Base-by-base conservation (phyloP, 2,888 invertebrate genomes). In the Phalangium opilio region DNA sequence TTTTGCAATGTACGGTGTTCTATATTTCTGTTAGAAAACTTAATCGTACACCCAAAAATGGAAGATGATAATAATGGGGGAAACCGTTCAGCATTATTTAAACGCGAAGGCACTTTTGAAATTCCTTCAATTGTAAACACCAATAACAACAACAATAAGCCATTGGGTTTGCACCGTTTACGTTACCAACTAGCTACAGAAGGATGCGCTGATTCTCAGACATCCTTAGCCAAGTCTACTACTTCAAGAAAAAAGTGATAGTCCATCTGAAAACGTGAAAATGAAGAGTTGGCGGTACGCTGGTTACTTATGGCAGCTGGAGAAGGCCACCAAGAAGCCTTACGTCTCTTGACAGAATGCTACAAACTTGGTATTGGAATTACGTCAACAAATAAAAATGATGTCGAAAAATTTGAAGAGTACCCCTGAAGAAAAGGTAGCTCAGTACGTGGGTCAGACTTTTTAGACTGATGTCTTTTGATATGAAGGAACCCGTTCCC, bases 291-390 rank as follows among this genome's bases (percentile, higher is more conserved):
- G 55, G 90, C 87, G 0, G 76, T 91, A 43, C 81, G 84, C 60
- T 91, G 90, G 90, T 67, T 91, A 42, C 79, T 87, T n/a, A 81
- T 83, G 67, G 89, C 91, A 2, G 87, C 90, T 0, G 83, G 86
- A 60, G 87, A 90, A 65, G 91, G 90, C 1, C 86, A 87, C 59
- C 75, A 78, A 39, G 85, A 87, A 63, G 90, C 90, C 0, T 82
- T 86, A 33, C 76, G 76, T 50, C 73, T 87, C 61, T 70, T 93
- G 32, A 55, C 59, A 47, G 56, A 62, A 40, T 67, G 67, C 54
- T 52, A 35, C 14, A 36, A 36, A 19, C 15, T 32, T 32, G 52
- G 48, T 10, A 34, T 44, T 7, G 52, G 52, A 18, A 46, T 46
- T n/a, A 50, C 43, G 17, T 33, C 44, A 2, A 32, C 20, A 34